Evolutionary conservation across 2,113 vertebrate genomes (phyloP).

Genomic region (Cyprinodon brontotheroides): DNA sequence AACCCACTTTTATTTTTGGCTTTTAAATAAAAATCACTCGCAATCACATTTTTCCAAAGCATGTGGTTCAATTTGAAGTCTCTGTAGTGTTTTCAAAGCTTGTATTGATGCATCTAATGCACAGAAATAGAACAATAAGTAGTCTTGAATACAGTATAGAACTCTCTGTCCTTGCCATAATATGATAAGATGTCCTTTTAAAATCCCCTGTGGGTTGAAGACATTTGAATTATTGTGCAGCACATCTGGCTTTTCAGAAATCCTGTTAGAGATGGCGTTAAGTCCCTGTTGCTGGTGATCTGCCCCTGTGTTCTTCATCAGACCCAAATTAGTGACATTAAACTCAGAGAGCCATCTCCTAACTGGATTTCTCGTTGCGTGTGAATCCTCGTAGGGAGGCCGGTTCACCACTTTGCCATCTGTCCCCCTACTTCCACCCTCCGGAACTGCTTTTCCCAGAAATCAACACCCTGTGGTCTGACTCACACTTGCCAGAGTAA

Average conservation of each 20-base stretch:
- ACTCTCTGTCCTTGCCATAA: conserved; percentile 14
- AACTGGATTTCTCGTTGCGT: conserved; percentile 69
- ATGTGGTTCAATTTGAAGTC: background rate
- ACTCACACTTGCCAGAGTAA: conserved; percentile 47
- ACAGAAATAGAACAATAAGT: conserved; percentile 7
- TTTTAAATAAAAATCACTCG: background rate
- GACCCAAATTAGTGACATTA: conserved; percentile 65
- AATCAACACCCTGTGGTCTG: conserved; percentile 65
- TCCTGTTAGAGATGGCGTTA: conserved; percentile 57
- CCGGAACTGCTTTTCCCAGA: conserved; percentile 59
- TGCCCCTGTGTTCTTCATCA: conserved; percentile 63
- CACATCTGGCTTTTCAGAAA: conserved; percentile 67
- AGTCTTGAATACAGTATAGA: background rate
- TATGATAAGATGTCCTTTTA: conserved; percentile 40
- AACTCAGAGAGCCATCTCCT: conserved; percentile 58
- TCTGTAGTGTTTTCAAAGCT: background rate
- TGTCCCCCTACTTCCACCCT: conserved; percentile 60
- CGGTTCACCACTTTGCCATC: conserved; percentile 59
- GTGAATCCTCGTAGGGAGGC: conserved; percentile 55
- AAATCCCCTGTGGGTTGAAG: conserved; percentile 38
- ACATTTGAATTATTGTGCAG: conserved; percentile 28
- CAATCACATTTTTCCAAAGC: background rate
- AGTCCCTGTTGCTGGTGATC: conserved; percentile 43
- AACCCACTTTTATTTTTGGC: background rate
- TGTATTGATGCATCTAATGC: background rate